phyloP scores from a whole-genome alignment of 2,113 vertebrate genomes.

The Aleadryas rufinucha region DNA sequence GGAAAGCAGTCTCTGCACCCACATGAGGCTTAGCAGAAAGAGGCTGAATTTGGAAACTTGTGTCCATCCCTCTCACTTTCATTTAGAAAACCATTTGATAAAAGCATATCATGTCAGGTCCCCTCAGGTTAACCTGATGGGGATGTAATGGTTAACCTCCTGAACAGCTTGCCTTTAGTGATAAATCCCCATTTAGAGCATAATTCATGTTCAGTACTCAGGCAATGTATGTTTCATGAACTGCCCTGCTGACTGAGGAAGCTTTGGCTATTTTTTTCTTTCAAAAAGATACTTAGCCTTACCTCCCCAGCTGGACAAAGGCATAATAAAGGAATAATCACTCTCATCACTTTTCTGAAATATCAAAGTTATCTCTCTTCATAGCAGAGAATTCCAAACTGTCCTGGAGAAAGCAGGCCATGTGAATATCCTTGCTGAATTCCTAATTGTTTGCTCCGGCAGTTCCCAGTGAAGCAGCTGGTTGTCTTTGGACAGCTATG shows the following conservation, averaged over 20 bases:
- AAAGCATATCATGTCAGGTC: not conserved
- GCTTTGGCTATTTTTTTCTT: not conserved
- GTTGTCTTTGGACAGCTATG: conserved; percentile 43
- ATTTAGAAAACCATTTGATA: not conserved
- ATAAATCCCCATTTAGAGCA: not conserved
- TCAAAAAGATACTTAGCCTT: not conserved
- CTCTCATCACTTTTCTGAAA: not conserved
- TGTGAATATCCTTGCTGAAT: conserved; percentile 18
- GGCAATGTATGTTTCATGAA: not conserved
- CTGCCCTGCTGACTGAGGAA: not conserved
- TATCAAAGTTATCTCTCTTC: not conserved
- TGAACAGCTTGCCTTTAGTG: not conserved
- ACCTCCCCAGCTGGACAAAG: not conserved
- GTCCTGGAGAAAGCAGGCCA: not conserved
- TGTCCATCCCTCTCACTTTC: not conserved
- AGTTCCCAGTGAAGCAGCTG: conserved; percentile 15
- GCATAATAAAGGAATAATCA: not conserved
- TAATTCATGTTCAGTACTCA: not conserved
- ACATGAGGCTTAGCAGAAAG: not conserved
- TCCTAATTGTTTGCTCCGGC: conserved; percentile 42
- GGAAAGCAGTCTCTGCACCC: not conserved
- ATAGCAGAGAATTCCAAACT: not conserved
- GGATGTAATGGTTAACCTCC: not conserved
- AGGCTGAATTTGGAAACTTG: not conserved
- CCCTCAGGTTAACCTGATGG: not conserved